Percentiles rank a stretch among this genome's conserved stretches.
Evolutionary conservation across 2,888 invertebrate genomes (phyloP).

Genomic region (Polymixis lichenea): DNA sequence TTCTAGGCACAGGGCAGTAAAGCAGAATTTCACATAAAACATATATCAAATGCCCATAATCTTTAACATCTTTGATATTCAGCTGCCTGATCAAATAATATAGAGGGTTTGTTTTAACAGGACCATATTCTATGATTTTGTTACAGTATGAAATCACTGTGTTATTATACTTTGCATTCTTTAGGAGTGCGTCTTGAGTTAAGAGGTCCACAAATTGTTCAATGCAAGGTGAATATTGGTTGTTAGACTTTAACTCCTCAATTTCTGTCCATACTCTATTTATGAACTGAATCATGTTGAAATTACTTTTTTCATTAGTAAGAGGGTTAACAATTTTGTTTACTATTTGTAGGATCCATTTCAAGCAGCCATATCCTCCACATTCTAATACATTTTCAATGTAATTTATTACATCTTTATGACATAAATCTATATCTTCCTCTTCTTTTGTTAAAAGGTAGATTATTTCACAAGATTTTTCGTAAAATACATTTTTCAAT

Average conservation of each 20-base stretch:
- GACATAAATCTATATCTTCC: conserved; percentile 50
- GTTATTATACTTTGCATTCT: conserved; percentile 77
- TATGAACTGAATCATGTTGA: conserved; percentile 77
- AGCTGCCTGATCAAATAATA: conserved; percentile 78
- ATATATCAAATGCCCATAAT: conserved; percentile 78
- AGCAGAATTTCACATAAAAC: conserved; percentile 86
- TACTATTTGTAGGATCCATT: conserved; percentile 82
- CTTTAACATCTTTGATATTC: conserved; percentile 65
- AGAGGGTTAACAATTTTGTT: conserved; percentile 75
- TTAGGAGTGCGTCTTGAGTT: conserved; percentile 76
- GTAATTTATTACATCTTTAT: conserved; percentile 72
- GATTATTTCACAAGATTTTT: conserved; percentile 80
- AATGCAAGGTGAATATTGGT: conserved; percentile 83
- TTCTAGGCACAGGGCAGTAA: conserved; percentile 87
- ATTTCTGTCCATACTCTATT: conserved; percentile 85
- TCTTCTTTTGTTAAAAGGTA: conserved; percentile 68
- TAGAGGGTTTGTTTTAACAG: conserved; percentile 79
- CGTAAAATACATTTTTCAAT: conserved; percentile 80
- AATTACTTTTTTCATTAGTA: conserved; percentile 66
- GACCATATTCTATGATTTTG: conserved; percentile 82
- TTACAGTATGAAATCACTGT: conserved; percentile 77
- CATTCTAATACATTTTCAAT: conserved; percentile 82
- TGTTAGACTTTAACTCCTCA: conserved; percentile 86
- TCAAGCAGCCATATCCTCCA: conserved; percentile 87
- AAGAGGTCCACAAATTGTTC: conserved; percentile 82